Evolutionary conservation across 2,888 invertebrate species (phyloP), one percentile per base, ranked within the genome.

Genomic region (Heliconius sara): DNA sequence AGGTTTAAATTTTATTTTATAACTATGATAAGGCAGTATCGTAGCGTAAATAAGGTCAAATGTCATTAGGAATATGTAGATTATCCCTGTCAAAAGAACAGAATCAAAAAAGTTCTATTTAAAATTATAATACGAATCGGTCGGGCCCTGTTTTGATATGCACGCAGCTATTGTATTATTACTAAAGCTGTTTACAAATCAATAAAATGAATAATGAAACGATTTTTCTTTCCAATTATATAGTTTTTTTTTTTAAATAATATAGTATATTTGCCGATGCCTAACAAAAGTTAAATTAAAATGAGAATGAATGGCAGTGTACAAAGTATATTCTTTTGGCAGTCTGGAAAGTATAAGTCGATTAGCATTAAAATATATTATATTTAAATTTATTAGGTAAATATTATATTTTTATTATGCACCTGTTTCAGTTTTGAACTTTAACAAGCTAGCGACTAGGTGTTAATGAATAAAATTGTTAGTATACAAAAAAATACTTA

Each of bases 391-490:
- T 57, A 57, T 57, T 57, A 19, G 57, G 22, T 57, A 57, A 22
- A 57, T 22, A 2, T 57, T 22, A 22, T 6, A 22, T 60, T 60
- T 10, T 65, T 75, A 39, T 39, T 65, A 73, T 70, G 70, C 65
- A 73, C 52, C 65, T 77, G 73, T 57, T 66, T 74, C 66, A 79
- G 79, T 79, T 76, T 76, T 27, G 63, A 81, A 79, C 77, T 67
- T 77, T 74, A 66, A 81, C 79, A 77, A 75, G 63, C 60, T 52
- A 65, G 47, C 60, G 79, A 81, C 81, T 79, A 81, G 79, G 71
- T 75, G 39, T 27, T 75, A 12, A 27, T 25, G 2, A 75, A 47
- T 47, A 65, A 73, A 65, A 65, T 4, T 66, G 22, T 66, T n/a
- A 47, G 7, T 66, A 73, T 75, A 60, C n/a, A 39, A 39, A 72